Evolutionary conservation across 2,797 vertebrate species (phyloP).

Genomic region (Sparidentex hasta): DNA sequence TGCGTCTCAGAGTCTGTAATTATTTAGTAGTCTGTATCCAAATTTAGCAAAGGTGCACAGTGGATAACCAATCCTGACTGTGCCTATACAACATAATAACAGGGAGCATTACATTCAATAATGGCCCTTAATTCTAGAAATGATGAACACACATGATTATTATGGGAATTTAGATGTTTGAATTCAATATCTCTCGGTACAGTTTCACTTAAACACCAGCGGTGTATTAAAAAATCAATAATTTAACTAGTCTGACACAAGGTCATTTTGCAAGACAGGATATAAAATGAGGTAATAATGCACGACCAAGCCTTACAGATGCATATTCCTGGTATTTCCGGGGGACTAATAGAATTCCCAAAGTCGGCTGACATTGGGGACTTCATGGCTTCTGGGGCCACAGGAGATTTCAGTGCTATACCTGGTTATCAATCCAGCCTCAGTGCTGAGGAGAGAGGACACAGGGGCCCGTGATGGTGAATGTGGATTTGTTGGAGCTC

Average conservation of each 20-base stretch:
- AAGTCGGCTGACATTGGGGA: background rate
- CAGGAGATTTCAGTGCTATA: too few species aligned
- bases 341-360: background rate
- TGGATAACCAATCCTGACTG: background rate
- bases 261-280: background rate
- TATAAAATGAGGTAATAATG: background rate
- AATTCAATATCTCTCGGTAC: background rate
- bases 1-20: slow-evolving; percentile 38
- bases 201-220: background rate
- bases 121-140: background rate
- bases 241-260: background rate
- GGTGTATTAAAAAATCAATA: background rate
- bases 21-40: slow-evolving; percentile 46
- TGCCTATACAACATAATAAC: background rate
- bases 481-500: background rate
- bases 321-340: background rate
- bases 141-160: background rate
- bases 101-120: fast-evolving
- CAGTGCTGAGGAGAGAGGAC: background rate
- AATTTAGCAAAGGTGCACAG: slow-evolving; percentile 16
- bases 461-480: background rate
- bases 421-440: background rate
- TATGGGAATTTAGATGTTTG: background rate
- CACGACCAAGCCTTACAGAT: background rate
- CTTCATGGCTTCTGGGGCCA: background rate